Evolutionary conservation across 2,888 invertebrate species (phyloP).

Genomic region (Drosophila affinis): DNA sequence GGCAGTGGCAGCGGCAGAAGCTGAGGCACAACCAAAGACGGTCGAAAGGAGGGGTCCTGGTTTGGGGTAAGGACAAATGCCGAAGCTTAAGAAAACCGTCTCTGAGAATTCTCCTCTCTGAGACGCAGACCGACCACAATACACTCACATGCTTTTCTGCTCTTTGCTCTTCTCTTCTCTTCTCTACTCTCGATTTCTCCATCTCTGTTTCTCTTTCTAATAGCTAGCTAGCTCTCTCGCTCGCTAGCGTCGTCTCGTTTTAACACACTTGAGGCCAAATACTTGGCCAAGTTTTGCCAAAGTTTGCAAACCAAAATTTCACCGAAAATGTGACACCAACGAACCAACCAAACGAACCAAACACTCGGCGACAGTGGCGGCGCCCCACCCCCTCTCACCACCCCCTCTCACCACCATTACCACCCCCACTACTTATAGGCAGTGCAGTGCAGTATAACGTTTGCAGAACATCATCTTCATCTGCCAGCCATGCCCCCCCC

Average conservation of each 20-base stretch:
- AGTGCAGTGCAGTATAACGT: no score
- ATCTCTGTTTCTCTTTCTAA: slow-evolving; percentile 24
- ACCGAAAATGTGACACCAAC: slow-evolving; percentile 79
- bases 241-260: slow-evolving; percentile 32
- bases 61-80: slow-evolving; percentile 6
- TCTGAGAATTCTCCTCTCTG: slow-evolving; percentile 40
- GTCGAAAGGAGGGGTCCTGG: background rate
- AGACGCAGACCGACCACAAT: slow-evolving; percentile 45
- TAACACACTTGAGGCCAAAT: slow-evolving; percentile 70
- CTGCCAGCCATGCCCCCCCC: slow-evolving; percentile 12
- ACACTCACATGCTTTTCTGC: slow-evolving; percentile 51
- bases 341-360: slow-evolving; percentile 76
- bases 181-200: slow-evolving; percentile 4
- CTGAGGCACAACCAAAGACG: background rate
- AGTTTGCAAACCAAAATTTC: slow-evolving; percentile 79
- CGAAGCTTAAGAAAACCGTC: slow-evolving; percentile 60
- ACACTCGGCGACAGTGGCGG: slow-evolving; percentile 52
- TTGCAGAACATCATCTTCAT: no score
- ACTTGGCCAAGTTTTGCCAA: slow-evolving; percentile 78
- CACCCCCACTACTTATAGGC: background rate
- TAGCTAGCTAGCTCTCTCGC: slow-evolving; percentile 53
- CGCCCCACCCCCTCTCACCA: no score
- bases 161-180: slow-evolving; percentile 14
- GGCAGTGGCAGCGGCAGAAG: background rate
- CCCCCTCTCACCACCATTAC: no score